Evolutionary conservation across 1,140 invertebrate species (phyloP).

Genomic region (Calephelis nemesis): DNA sequence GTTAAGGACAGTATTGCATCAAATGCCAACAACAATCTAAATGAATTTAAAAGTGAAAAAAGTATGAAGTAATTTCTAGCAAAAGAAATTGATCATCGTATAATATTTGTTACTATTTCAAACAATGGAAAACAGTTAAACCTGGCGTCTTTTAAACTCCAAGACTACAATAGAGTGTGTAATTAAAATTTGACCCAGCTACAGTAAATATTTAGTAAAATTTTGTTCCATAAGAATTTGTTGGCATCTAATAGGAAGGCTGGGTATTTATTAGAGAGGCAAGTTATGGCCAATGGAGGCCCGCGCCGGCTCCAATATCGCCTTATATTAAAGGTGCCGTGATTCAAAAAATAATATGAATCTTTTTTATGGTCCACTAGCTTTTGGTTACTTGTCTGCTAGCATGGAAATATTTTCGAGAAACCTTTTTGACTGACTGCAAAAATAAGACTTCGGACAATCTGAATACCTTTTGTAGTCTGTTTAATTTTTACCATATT

Average conservation of each 20-base stretch:
- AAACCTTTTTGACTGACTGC: slow-evolving; percentile 1
- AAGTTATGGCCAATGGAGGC: slow-evolving; percentile 8
- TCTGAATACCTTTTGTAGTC: too few species aligned
- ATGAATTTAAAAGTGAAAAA: too few species aligned
- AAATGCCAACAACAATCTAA: too few species aligned
- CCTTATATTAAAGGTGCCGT: slow-evolving; percentile 17
- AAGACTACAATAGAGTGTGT: too few species aligned
- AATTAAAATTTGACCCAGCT: too few species aligned
- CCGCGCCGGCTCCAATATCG: slow-evolving; percentile 7
- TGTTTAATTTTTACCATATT: too few species aligned
- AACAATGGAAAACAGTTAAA: neutral
- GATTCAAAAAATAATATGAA: slow-evolving; percentile 19
- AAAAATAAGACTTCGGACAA: too few species aligned
- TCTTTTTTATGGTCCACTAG: slow-evolving; percentile 15
- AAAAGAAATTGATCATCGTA: too few species aligned
- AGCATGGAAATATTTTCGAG: neutral
- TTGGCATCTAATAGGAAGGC: neutral
- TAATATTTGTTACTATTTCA: too few species aligned
- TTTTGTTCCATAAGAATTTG: neutral
- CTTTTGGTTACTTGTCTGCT: slow-evolving; percentile 7
- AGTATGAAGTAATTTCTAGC: too few species aligned
- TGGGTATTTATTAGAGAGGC: slow-evolving; percentile 10
- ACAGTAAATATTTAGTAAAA: neutral
- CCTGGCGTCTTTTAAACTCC: neutral
- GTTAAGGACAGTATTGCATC: too few species aligned